phyloP scores from a whole-genome alignment of 2,888 invertebrate species.

The Euphydryas editha region DNA sequence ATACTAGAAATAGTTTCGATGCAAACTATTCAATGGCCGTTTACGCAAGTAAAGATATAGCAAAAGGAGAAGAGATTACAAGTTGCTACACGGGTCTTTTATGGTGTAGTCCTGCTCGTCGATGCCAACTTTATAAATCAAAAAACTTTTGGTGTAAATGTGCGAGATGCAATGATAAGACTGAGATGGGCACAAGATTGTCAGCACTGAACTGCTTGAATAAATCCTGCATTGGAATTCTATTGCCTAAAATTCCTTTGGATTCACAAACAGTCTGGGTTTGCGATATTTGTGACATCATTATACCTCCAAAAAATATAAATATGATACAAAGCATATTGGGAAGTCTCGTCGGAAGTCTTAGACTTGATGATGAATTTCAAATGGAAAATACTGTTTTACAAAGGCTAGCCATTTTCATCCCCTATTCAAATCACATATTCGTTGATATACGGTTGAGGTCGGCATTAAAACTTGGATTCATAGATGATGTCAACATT shows the following conservation, averaged over 20 bases:
- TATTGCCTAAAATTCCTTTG: conserved; percentile 81
- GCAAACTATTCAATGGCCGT: conserved; percentile 81
- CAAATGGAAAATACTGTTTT: conserved; percentile 67
- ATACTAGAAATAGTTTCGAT: conserved; percentile 85
- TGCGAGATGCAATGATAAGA: conserved; percentile 84
- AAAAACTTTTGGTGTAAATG: conserved; percentile 88
- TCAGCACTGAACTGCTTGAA: conserved; percentile 81
- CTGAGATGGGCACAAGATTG: conserved; percentile 84
- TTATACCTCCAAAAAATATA: conserved; percentile 70
- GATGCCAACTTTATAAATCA: conserved; percentile 83
- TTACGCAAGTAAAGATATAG: conserved; percentile 83
- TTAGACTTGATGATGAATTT: conserved; percentile 73
- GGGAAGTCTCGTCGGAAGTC: conserved; percentile 80
- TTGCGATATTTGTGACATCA: conserved; percentile 79
- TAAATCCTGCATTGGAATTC: conserved; percentile 75
- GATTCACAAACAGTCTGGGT: conserved; percentile 77
- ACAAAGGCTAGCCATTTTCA: conserved; percentile 61
- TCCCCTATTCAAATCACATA: conserved; percentile 69
- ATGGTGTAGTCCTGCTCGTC: conserved; percentile 86
- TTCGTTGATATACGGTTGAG: conserved; percentile 68
- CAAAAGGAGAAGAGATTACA: conserved; percentile 84
- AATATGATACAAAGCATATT: conserved; percentile 72
- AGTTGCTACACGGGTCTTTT: conserved; percentile 86
- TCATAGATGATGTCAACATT: conserved; percentile 54
- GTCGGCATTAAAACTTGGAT: conserved; percentile 64